Evolutionary conservation across 2,113 vertebrate species (phyloP).

Genomic region (Brachypodius melanocephalos): DNA sequence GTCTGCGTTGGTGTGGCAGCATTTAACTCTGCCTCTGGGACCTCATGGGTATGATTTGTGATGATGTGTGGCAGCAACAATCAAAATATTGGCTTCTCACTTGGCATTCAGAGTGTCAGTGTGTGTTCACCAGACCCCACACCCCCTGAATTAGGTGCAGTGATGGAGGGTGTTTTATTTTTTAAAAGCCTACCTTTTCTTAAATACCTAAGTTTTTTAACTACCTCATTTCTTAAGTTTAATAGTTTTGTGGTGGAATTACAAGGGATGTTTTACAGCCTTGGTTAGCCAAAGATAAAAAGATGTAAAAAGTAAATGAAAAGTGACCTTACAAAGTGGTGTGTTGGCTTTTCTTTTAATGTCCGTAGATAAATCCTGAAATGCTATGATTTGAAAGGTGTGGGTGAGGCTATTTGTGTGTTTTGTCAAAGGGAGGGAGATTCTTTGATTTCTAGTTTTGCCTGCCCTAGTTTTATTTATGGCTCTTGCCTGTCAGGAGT

Average conservation of each 20-base stretch:
- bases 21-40: not conserved
- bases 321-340: not conserved
- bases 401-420: not conserved
- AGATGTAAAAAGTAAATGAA: not conserved
- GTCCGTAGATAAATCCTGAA: not conserved
- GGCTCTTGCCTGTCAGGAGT: not conserved
- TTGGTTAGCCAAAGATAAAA: not conserved
- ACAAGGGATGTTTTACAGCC: not conserved
- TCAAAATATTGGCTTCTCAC: not conserved
- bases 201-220: not conserved
- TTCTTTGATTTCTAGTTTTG: not conserved
- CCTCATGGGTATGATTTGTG: not conserved
- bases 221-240: not conserved
- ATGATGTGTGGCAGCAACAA: not conserved
- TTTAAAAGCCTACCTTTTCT: not conserved
- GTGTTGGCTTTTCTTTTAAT: not conserved
- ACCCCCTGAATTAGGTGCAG: not conserved
- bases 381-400: not conserved
- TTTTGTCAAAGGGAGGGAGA: not conserved
- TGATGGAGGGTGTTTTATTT: not conserved
- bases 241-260: not conserved
- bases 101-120: not conserved
- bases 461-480: slow-evolving; percentile 3
- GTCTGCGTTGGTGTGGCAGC: not conserved
- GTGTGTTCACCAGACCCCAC: not conserved